phyloP scores from a whole-genome alignment of 2,888 invertebrate species.

The Tiliacea aurago region DNA sequence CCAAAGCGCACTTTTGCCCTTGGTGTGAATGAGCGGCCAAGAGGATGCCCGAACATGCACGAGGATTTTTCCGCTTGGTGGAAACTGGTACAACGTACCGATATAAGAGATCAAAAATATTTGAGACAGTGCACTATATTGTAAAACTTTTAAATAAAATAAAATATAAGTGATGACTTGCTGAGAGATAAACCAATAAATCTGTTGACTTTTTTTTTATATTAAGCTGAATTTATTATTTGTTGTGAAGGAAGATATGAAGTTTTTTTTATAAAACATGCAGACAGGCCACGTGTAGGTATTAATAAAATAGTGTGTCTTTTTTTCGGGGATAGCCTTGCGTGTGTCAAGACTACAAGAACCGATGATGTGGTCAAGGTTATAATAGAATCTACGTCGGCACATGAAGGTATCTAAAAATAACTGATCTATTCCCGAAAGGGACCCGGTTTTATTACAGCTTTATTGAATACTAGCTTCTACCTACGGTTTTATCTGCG shows the following conservation, averaged over 20 bases:
- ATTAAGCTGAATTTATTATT: slow-evolving; percentile 48
- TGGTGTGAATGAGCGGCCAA: too few relatives aligned
- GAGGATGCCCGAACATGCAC: too few relatives aligned
- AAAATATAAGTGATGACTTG: slow-evolving; percentile 10
- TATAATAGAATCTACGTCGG: neutral
- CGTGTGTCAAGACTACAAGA: neutral
- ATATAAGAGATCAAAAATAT: neutral
- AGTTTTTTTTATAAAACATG: slow-evolving; percentile 1
- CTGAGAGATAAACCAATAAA: slow-evolving; percentile 35
- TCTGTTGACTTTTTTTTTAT: slow-evolving; percentile 23
- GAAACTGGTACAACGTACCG: too few relatives aligned
- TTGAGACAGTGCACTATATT: neutral
- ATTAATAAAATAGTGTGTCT: neutral
- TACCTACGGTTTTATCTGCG: too few relatives aligned
- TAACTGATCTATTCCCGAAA: too few relatives aligned
- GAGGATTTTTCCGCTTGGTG: too few relatives aligned
- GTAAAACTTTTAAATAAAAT: slow-evolving; percentile 10
- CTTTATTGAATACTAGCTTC: neutral
- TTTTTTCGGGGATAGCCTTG: slow-evolving; percentile 1
- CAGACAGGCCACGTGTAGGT: neutral
- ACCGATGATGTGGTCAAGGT: neutral
- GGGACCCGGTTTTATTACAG: neutral
- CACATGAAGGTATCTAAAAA: neutral
- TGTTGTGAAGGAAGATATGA: slow-evolving; percentile 34
- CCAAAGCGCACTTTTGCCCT: too few relatives aligned